Conservation (phyloP, 2,888 invertebrate species). For the Lithophane ornitopus region DNA sequence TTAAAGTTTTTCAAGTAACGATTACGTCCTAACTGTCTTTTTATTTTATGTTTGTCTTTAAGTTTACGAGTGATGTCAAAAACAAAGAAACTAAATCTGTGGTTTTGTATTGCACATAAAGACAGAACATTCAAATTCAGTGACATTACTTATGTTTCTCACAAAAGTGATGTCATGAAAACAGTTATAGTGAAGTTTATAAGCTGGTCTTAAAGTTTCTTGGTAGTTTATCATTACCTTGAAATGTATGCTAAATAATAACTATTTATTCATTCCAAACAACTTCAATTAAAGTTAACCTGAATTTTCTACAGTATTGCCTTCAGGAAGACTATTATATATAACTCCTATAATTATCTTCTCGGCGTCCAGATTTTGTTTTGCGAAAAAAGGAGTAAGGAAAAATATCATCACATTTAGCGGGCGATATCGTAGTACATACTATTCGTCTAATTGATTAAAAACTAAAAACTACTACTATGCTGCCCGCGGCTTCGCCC, state of each 20-base stretch:
- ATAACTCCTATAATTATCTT: not conserved
- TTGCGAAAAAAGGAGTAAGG: not conserved
- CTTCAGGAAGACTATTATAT: not conserved
- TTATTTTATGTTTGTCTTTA: conserved; percentile 41
- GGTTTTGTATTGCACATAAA: conserved; percentile 51
- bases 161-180: conserved; percentile 54
- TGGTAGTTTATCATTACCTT: conserved; percentile 25
- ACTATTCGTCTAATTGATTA: not conserved
- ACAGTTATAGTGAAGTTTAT: conserved; percentile 42
- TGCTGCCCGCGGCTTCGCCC: no score
- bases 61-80: conserved; percentile 36
- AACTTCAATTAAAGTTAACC: not conserved
- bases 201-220: conserved; percentile 3
- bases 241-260: conserved; percentile 22
- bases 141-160: conserved; percentile 43
- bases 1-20: conserved; percentile 35
- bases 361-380: not conserved
- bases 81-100: conserved; percentile 56
- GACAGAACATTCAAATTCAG: conserved; percentile 52
- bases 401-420: not conserved
- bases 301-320: not conserved
- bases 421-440: no score
- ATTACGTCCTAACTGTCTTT: conserved; percentile 42
- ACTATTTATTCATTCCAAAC: not conserved
- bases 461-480: no score